Evolutionary conservation across 2,113 vertebrate species (phyloP).

Genomic region (Poeciliopsis occidentalis): DNA sequence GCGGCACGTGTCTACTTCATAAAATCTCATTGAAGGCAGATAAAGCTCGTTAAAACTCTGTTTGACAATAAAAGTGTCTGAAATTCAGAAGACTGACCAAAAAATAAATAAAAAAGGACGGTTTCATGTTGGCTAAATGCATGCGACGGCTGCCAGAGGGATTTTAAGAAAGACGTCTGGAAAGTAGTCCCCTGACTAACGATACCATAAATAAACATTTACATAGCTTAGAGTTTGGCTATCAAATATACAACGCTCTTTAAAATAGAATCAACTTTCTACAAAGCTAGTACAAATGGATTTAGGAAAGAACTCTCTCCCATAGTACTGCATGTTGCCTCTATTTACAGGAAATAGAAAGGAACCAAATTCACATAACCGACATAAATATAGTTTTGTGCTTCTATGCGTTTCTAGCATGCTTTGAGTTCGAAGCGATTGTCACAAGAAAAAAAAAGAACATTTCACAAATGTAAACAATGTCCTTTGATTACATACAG

Average conservation of each 20-base stretch:
- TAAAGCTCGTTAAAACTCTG: conserved; percentile 19
- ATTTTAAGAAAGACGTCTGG: conserved; percentile 35
- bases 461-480: conserved; percentile 54
- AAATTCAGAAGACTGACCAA: conserved; percentile 3
- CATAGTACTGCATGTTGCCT: conserved; percentile 57
- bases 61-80: conserved; percentile 26
- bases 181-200: conserved; percentile 31
- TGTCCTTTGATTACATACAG: conserved; percentile 39
- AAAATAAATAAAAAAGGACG: conserved; percentile 3
- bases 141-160: conserved; percentile 53
- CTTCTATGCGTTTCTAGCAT: conserved; percentile 62
- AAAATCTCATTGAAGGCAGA: conserved; percentile 25
- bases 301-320: conserved; percentile 67
- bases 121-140: conserved; percentile 24
- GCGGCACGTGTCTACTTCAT: conserved; percentile 17
- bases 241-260: conserved; percentile 78
- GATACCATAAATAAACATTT: conserved; percentile 71
- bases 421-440: conserved; percentile 47
- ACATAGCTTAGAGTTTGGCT: conserved; percentile 56
- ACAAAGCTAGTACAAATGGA: conserved; percentile 79
- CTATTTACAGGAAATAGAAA: conserved; percentile 74
- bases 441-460: conserved; percentile 47
- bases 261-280: conserved; percentile 79
- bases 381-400: conserved; percentile 60
- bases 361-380: conserved; percentile 37